Evolutionary conservation across 2,888 invertebrate species (phyloP).

Genomic region (Cephus pulcher): DNA sequence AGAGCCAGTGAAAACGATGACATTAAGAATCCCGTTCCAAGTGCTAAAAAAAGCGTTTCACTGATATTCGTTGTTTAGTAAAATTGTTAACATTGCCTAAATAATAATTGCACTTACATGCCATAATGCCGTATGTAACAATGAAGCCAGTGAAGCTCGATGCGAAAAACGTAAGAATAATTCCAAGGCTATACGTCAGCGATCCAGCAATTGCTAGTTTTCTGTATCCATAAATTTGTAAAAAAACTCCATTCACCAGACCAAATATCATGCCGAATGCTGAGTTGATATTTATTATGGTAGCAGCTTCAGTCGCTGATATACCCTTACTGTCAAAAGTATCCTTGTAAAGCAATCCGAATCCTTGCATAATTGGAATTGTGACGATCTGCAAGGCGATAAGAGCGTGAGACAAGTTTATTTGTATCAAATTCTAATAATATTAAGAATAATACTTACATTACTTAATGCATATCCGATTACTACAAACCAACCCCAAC

Average conservation of each 20-base stretch:
- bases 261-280: constrained; percentile 77
- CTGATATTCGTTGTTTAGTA: constrained; percentile 4
- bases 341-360: constrained; percentile 77
- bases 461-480: constrained; percentile 72
- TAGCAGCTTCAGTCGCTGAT: constrained; percentile 72
- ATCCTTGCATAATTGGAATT: constrained; percentile 73
- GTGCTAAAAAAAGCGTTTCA: constrained; percentile 67
- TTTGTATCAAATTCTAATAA: background rate
- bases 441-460: constrained; percentile 67
- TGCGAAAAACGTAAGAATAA: constrained; percentile 72
- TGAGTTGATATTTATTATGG: constrained; percentile 76
- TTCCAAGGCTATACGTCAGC: constrained; percentile 69
- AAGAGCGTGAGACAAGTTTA: background rate
- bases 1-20: constrained; percentile 74
- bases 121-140: constrained; percentile 76
- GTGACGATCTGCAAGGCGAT: constrained; percentile 59
- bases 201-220: constrained; percentile 74
- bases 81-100: background rate
- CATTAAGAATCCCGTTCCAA: constrained; percentile 73
- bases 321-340: constrained; percentile 71
- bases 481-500: constrained; percentile 76
- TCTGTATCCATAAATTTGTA: constrained; percentile 74
- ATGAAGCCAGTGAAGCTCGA: constrained; percentile 72
- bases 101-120: constrained; percentile 70
- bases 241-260: constrained; percentile 74